Percentiles rank a stretch among this genome's conserved stretches.
Conservation (phyloP, 2,888 invertebrate species). For the Fissipunctia ypsillon region DNA sequence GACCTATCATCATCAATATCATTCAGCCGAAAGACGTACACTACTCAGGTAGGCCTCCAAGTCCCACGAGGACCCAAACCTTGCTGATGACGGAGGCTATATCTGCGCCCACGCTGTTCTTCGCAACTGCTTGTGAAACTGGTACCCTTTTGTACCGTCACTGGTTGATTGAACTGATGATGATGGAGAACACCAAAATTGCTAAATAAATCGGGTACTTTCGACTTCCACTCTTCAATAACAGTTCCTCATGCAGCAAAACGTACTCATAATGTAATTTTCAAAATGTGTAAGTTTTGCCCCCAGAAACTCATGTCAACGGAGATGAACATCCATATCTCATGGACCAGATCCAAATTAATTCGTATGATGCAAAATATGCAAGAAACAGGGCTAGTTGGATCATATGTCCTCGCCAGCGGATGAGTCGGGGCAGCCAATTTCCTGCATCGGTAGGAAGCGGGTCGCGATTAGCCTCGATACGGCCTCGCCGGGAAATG, state of each 20-base stretch:
- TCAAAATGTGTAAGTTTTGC: background rate
- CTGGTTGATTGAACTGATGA: background rate
- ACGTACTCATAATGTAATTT: background rate
- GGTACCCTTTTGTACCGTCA: background rate
- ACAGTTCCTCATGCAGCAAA: background rate
- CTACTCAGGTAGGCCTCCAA: background rate
- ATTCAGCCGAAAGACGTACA: background rate
- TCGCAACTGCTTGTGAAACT: background rate
- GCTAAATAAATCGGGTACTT: background rate
- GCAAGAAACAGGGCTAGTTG: conserved; percentile 67
- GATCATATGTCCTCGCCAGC: conserved; percentile 65
- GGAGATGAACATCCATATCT: conserved; percentile 45
- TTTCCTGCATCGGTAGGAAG: conserved; percentile 77
- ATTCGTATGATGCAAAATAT: conserved; percentile 55
- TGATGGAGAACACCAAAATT: background rate
- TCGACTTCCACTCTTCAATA: too few relatives aligned
- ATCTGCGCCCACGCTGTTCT: background rate
- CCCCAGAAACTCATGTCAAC: background rate
- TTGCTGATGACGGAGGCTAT: background rate
- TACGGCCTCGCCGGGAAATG: conserved; percentile 62
- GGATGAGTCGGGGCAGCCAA: conserved; percentile 76
- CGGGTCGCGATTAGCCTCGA: conserved; percentile 68
- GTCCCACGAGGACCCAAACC: background rate
- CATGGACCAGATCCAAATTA: conserved; percentile 36
- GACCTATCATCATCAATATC: too few relatives aligned